These are phyloP conservation scores for Eurosta solidaginis DNA, from an alignment of 1,140 invertebrate genomes.

Conservation along the genomic window DNA sequence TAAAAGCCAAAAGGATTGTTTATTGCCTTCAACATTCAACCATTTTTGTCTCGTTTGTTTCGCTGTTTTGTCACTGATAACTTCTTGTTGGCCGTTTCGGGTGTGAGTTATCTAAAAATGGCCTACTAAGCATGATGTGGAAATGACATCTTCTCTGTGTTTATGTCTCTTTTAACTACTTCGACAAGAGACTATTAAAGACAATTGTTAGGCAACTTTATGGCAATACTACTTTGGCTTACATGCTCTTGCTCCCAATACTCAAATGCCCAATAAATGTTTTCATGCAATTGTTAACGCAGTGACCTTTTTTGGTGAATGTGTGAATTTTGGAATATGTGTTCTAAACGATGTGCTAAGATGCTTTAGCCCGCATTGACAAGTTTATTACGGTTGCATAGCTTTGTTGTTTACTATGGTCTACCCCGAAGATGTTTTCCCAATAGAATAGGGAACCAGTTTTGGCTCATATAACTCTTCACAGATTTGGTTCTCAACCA, in stretches of 20 bases:
- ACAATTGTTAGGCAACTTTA: background rate
- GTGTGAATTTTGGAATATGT: too few species aligned
- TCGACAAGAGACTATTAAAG: background rate
- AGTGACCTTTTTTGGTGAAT: background rate
- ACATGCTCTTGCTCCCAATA: background rate
- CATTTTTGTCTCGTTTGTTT: background rate
- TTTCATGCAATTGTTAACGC: background rate
- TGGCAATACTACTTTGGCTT: background rate
- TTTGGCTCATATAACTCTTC: too few species aligned
- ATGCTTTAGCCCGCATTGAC: too few species aligned
- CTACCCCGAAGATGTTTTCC: too few species aligned
- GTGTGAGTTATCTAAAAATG: background rate
- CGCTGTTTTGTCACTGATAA: background rate
- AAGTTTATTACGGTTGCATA: too few species aligned
- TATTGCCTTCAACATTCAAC: background rate
- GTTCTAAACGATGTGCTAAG: too few species aligned
- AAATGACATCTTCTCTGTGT: slow-evolving; percentile 15
- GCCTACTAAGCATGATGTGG: background rate
- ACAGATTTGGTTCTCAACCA: too few species aligned
- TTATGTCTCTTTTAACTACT: slow-evolving; percentile 19
- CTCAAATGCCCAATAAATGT: slow-evolving; percentile 5
- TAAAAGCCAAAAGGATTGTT: background rate
- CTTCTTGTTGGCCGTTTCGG: background rate
- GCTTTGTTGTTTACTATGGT: too few species aligned
- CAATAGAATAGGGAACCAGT: too few species aligned